Evolutionary conservation across 23 tunicate species (phyloP), one percentile per base, ranked within the genome.

Genomic region (Halocynthia roretzi): DNA sequence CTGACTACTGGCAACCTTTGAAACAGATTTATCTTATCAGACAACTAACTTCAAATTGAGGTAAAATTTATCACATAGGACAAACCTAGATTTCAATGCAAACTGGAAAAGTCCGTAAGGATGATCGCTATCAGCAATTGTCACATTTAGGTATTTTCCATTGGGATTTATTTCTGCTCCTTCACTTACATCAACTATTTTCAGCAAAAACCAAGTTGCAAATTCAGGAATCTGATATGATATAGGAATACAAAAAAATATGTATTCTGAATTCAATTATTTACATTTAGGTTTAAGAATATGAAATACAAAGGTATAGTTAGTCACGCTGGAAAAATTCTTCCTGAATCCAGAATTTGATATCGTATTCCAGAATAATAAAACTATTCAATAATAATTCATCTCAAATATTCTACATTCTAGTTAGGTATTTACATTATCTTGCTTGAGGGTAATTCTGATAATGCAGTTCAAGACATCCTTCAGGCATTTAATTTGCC

Each of bases 51-150:
- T 31, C 44, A 31, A 65, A 15, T 5, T 8, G 5, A 10, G 22
- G 19, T 9, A 1, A 5, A 8, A 65, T 15, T 20, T 9, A 65
- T 15, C 12, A 67, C 22, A 2, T 0, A 61, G 62, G 7, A 8
- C 76, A 20, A 73, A 90, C 96, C 96, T 84, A 51, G 96, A 90
- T 17, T 75, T 70, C n/a, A 64, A 17, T 6, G 82, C 54, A 52
- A 84, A 90, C 50, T 80, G 89, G 57, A 90, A 84, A 54, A 80
- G 51, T 54, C 96, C 96, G 48, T 57, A 56, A 7, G 96, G 96
- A 52, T 53, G 69, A 76, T 90, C 96, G 57, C 96, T 90, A 53
- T 84, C 96, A 6, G 65, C 56, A 7, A 90, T 76, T 12, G 89
- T 84, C 17, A 90, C 75, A 50, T 84, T 90, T 68, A 82, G 80